Evolutionary conservation across 2,888 invertebrate genomes (phyloP).

Genomic region (Rhamnusium bicolor): DNA sequence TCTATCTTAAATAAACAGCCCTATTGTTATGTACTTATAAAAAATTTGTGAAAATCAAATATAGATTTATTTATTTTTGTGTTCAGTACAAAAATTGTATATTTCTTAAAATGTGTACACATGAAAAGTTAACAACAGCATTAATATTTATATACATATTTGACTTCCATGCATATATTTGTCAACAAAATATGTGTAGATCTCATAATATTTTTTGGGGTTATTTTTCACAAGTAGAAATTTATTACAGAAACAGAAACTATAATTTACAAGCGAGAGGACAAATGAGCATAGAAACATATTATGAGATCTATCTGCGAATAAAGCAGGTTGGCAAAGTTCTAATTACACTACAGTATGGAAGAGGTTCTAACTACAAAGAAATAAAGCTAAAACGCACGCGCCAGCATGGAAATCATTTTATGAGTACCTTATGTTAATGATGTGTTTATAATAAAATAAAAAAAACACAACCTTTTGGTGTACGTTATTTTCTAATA

Average conservation of each 20-base stretch:
- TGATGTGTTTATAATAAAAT: slow-evolving; percentile 45
- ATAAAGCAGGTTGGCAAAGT: slow-evolving; percentile 20
- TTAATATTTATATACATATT: slow-evolving; percentile 48
- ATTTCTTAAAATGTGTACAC: background rate
- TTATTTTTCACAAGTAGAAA: background rate
- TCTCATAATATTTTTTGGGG: slow-evolving; percentile 36
- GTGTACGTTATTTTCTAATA: slow-evolving; percentile 64
- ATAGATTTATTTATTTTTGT: background rate
- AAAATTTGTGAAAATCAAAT: background rate
- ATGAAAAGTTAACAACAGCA: slow-evolving; percentile 44
- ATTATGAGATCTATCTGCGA: slow-evolving; percentile 32
- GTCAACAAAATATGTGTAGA: slow-evolving; percentile 38
- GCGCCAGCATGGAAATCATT: slow-evolving; percentile 72
- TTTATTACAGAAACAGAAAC: background rate
- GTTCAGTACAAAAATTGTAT: background rate
- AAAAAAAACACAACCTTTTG: slow-evolving; percentile 65
- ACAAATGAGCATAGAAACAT: background rate
- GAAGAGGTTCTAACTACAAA: slow-evolving; percentile 55
- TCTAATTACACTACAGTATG: slow-evolving; percentile 40
- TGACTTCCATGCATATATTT: slow-evolving; percentile 64
- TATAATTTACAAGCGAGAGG: background rate
- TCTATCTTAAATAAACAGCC: too few species aligned
- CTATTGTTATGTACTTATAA: too few species aligned
- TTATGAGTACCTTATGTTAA: slow-evolving; percentile 45
- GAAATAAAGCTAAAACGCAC: slow-evolving; percentile 64